Evolutionary conservation across 1,140 invertebrate species (phyloP), one percentile per base, ranked within the genome.

Genomic region (Polypedilum vanderplanki): DNA sequence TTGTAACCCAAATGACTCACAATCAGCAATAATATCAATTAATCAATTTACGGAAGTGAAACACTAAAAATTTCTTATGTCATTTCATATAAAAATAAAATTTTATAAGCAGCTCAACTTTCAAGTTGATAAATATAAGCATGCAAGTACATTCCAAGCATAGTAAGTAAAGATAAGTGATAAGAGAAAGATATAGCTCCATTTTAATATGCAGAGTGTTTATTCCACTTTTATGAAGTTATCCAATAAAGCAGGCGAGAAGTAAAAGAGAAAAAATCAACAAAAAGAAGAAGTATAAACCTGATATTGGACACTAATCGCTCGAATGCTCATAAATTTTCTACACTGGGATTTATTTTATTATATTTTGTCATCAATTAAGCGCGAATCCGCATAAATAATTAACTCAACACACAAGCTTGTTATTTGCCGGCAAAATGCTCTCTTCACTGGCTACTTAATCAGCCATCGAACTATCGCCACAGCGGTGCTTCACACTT

Each of bases 301-400:
- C 46, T 57, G 46, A 57, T 57, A 57, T 57, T 57, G 46, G 46
- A 57, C 46, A 57, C 46, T 57, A 57, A 57, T 57, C 46, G 7
- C 46, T 57, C 46, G 46, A 57, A 57, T n/a, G 46, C 46, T 57
- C 46, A 57, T 57, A 57, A 57, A 57, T 57, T 57, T 57, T 57
- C 46, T 57, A 57, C 46, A 57, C 46, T 57, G 4, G 46, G 46
- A 57, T 57, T 57, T 57, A 57, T 57, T 57, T 57, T 57, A 57
- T 57, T 57, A 57, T 57, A 57, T 57, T 57, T 57, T 57, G 46
- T 57, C 46, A 57, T 57, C 46, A 57, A 57, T 57, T 57, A 57
- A 57, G 46, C 46, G 46, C 46, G 46, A 57, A n/a, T 12, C 12
- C 46, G 46, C 46, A 57, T 57, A 57, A 57, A 57, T 15, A 57